A percentile compares a stretch with the other conserved stretches of the same genome.
phyloP scores from a whole-genome alignment of 2,113 vertebrate genomes.

The Anseranas semipalmata region DNA sequence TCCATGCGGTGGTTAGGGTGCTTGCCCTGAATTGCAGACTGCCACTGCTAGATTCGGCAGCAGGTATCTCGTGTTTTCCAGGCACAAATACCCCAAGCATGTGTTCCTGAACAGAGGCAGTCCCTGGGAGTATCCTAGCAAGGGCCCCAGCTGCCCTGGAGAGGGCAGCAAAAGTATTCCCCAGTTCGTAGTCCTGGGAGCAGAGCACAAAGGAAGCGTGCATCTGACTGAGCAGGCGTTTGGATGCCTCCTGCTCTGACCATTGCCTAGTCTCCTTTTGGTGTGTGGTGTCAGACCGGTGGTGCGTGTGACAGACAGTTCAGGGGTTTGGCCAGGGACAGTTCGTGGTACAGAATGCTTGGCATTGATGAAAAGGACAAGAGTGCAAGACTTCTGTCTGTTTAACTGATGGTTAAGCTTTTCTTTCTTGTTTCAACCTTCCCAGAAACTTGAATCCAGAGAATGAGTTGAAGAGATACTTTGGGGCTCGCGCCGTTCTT shows the following conservation, averaged over 20 bases:
- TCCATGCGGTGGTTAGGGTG: neutral
- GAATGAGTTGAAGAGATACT: constrained; percentile 95
- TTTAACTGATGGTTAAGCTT: neutral
- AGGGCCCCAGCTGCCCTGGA: constrained; percentile 6
- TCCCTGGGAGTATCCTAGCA: accelerated
- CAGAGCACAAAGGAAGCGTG: neutral
- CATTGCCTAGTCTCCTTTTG: neutral
- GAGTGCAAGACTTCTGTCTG: accelerated
- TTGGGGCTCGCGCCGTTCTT: constrained; percentile 92
- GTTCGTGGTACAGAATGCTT: neutral
- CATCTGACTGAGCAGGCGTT: neutral
- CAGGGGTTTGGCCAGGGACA: neutral
- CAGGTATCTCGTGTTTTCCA: accelerated
- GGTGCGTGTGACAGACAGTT: neutral
- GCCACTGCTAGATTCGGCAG: neutral
- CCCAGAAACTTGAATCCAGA: constrained; percentile 95
- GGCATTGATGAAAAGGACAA: accelerated
- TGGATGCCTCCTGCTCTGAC: neutral
- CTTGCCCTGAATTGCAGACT: neutral
- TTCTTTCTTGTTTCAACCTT: neutral
- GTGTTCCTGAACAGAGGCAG: accelerated
- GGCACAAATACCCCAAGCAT: accelerated
- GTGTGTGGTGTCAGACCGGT: neutral
- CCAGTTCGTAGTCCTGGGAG: neutral
- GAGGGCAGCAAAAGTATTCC: constrained; percentile 47